Base-by-base conservation (phyloP, 2,888 invertebrate species). In the Cylindroiulus punctatus region DNA sequence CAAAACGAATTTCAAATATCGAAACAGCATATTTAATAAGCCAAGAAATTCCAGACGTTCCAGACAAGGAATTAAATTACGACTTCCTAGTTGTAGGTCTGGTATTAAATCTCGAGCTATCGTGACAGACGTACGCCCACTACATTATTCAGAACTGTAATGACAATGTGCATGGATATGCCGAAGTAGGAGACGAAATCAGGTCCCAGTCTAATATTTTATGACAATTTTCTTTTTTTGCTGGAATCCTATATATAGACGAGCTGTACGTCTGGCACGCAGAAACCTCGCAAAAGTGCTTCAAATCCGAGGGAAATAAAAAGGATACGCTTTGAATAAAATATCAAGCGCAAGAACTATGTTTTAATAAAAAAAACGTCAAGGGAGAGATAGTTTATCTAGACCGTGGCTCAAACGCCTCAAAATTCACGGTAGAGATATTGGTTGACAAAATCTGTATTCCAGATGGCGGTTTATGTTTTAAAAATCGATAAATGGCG, bases 391-490 rank as follows among this genome's bases (percentile, higher is more conserved):
- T n/a, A 52, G 52, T 52, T n/a, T 65, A 22, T 65, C 57, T 65
- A 22, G 57, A 65, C 22, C 57, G 57, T 26, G 12, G 22, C 57
- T 44, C 22, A 65, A 65, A 65, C 57, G 22, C 19, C 57, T 22
- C 26, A 65, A 65, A 65, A 65, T 10, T 65, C 19, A 19, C 8
- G 8, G 12, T n/a, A 65, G 57, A 22, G 57, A 65, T 65, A 22
- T 65, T 10, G 57, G 57, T 65, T 65, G 57, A 65, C 57, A 65
- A 65, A 65, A 65, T 65, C 57, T 65, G 57, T 65, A 65, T 65
- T 65, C 57, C 57, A 65, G 57, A 22, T 22, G 22, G 22, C 57
- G 57, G 57, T 65, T 65, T 65, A 22, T 2, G 57, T 22, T 65
- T 65, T 65, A 65, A 65, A 65, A 65, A 65, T 65, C 57, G 26